These are phyloP conservation scores for Propithecus deckenii DNA, from an alignment of 2,797 vertebrate genomes.

Conservation along the genomic window DNA sequence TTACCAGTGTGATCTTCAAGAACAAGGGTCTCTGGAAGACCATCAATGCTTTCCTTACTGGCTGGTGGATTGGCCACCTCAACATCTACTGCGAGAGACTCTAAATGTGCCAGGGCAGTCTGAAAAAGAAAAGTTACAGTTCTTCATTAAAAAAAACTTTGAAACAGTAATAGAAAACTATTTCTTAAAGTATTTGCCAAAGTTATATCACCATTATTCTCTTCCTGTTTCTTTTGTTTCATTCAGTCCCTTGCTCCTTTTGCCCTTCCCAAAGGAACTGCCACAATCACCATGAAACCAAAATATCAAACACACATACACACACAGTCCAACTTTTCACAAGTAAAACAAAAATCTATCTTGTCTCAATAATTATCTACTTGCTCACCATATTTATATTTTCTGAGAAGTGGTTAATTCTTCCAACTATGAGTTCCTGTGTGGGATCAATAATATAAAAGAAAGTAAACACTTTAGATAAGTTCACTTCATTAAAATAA, in stretches of 20 bases:
- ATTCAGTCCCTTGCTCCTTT: not conserved
- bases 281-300: not conserved
- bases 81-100: slow-evolving; percentile 85
- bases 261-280: not conserved
- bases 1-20: slow-evolving; percentile 85
- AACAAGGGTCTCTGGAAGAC: slow-evolving; percentile 86
- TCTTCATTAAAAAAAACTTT: slow-evolving; percentile 10
- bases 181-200: not conserved
- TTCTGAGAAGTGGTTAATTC: not conserved
- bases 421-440: not conserved
- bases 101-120: slow-evolving; percentile 86
- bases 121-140: slow-evolving; percentile 72
- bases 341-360: not conserved
- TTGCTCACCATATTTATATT: not conserved
- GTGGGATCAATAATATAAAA: not conserved
- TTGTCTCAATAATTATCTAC: not conserved
- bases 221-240: not conserved
- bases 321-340: not conserved
- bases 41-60: slow-evolving; percentile 86
- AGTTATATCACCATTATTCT: not conserved
- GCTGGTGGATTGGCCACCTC: slow-evolving; percentile 89
- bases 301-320: not conserved
- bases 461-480: not conserved
- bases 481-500: not conserved
- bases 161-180: slow-evolving; percentile 5